phyloP scores from a whole-genome alignment of 92 coral and sea anemone genomes.

The Zoanthus gigantus region DNA sequence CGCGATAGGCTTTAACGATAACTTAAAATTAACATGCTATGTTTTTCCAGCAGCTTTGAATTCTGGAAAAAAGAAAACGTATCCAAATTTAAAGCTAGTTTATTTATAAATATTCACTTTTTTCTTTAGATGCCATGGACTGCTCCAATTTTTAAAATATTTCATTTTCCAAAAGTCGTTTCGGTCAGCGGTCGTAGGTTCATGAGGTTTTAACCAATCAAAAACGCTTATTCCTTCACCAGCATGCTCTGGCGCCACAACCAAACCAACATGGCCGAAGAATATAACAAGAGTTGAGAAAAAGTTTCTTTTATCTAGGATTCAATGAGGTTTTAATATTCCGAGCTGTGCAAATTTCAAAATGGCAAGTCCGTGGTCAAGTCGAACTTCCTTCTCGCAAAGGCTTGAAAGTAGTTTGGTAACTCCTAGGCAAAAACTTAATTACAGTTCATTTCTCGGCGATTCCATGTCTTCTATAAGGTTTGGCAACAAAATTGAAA shows the following conservation, averaged over 20 bases:
- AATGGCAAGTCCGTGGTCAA: constrained; percentile 87
- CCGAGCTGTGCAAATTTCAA: not conserved
- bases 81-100: too few relatives aligned
- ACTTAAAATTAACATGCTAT: too few relatives aligned
- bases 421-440: constrained; percentile 73
- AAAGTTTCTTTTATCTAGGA: not conserved
- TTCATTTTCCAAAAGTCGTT: not conserved
- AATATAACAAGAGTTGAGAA: not conserved
- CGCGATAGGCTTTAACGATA: too few relatives aligned
- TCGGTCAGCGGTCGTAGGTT: not conserved
- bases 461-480: constrained; percentile 59
- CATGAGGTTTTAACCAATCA: constrained; percentile 55
- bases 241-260: constrained; percentile 66
- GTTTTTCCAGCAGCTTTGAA: not conserved
- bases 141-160: too few relatives aligned
- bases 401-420: constrained; percentile 59
- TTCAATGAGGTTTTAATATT: not conserved
- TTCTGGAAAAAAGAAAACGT: too few relatives aligned
- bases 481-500: constrained; percentile 3
- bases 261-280: constrained; percentile 64
- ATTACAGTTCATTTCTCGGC: constrained; percentile 73
- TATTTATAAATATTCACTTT: too few relatives aligned
- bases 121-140: too few relatives aligned
- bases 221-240: constrained; percentile 33
- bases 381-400: constrained; percentile 50